Evolutionary conservation across 2,113 vertebrate genomes (phyloP), one percentile per base, ranked within the genome.

Genomic region (Colius striatus): DNA sequence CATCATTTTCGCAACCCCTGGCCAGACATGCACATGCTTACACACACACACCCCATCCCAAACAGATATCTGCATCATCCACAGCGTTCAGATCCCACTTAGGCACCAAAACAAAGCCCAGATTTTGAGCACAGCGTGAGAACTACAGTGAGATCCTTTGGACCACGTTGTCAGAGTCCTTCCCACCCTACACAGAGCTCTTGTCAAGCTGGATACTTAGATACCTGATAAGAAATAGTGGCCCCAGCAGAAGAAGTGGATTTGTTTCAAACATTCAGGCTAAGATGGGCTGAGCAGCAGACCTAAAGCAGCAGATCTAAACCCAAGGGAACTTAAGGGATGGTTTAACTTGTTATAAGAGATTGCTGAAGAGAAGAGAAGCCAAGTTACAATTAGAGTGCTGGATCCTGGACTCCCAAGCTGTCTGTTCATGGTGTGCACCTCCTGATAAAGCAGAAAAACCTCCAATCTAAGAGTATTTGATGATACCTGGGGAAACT

Each of bases 1-100:
- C 53, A 19, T 8, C 11, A 2, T 17, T 88, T 88, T 58, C 50
- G 14, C 53, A 55, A 5, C 10, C 10, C 12, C 41, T 30, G 45
- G 62, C 36, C 63, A 38, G 51, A 32, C 10, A 1, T 6, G 32
- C 50, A 16, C 4, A 1, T 25, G 58, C 41, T 11, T 17, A 38
- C 30, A 20, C 26, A 43, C 26, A 27, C 36, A 29, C 11, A 9
- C 7, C 5, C 30, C 2, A 1, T 32, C 78, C 55, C 53, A 57
- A 30, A 8, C 17, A 1, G 2, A 32, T 4, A 18, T 45, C 63
- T 32, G 3, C 8, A 3, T 11, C 54, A 1, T 34, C 47, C 51
- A 32, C 7, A 62, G 51, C 47, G 41, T 11, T 53, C 70, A 76
- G 32, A 21, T 68, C 54, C 45, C 11, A 1, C 30, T 36, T 23